Percentiles rank a stretch among this genome's conserved stretches.
phyloP scores from a whole-genome alignment of 2,113 vertebrate species.

The Engystomops pustulosus region DNA sequence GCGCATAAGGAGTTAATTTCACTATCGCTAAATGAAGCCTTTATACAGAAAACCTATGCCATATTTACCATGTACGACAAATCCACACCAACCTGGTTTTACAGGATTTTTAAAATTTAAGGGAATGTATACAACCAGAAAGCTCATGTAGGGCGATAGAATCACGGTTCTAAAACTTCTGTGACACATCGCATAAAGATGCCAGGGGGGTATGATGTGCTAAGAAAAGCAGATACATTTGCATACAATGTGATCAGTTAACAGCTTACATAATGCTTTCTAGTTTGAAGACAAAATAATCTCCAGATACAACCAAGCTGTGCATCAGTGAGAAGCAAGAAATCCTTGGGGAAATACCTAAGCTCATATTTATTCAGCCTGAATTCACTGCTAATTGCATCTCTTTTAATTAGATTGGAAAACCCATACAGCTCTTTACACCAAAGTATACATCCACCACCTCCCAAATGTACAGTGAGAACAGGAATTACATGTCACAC shows the following conservation, averaged over 20 bases:
- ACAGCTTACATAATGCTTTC: neutral
- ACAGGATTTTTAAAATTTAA: neutral
- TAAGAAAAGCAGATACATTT: conserved; percentile 7
- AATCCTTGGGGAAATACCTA: neutral
- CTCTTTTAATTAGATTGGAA: conserved; percentile 21
- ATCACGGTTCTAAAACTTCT: too few relatives aligned
- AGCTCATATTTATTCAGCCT: neutral
- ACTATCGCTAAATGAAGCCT: neutral
- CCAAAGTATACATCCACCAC: neutral
- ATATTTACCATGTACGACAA: neutral
- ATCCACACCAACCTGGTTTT: neutral
- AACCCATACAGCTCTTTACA: neutral
- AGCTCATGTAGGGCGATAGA: neutral
- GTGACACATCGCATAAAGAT: too few relatives aligned
- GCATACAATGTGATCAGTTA: neutral
- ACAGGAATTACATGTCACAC: neutral
- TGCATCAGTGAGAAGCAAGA: neutral
- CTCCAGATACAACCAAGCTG: neutral
- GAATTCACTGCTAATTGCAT: neutral
- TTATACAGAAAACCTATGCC: neutral
- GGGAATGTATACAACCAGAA: neutral
- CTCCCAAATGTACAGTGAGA: neutral
- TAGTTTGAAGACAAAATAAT: conserved; percentile 23
- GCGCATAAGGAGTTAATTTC: neutral
- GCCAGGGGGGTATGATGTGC: neutral